phyloP scores from a whole-genome alignment of 2,888 invertebrate genomes.

The Cecidostiba fungosa region DNA sequence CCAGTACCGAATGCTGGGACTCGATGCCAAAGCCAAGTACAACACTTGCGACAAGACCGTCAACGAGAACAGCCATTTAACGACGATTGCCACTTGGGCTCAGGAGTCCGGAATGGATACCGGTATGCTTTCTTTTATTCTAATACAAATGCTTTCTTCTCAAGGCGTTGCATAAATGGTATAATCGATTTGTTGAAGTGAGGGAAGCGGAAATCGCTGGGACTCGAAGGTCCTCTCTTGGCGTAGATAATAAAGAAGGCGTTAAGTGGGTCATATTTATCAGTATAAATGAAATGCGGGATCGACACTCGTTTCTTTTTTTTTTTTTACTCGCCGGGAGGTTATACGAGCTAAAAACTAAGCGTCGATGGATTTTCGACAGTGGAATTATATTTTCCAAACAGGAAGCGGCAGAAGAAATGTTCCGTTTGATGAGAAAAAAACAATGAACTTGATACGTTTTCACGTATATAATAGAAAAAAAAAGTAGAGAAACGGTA shows the following conservation, averaged over 20 bases:
- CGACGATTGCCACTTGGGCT: conserved; percentile 83
- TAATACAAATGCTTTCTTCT: too few species aligned
- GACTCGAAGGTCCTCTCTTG: background rate
- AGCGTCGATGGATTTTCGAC: background rate
- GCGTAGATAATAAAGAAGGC: background rate
- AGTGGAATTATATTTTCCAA: background rate
- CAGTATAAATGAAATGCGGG: background rate
- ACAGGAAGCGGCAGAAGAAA: conserved; percentile 27
- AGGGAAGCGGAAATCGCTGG: background rate
- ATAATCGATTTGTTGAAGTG: too few species aligned
- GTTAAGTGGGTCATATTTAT: background rate
- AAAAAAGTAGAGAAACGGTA: conserved; percentile 13
- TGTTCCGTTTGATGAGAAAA: conserved; percentile 3
- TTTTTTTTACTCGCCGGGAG: background rate
- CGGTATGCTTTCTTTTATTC: conserved; percentile 73
- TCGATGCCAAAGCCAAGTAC: conserved; percentile 79
- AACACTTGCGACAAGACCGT: conserved; percentile 78
- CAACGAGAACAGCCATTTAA: conserved; percentile 76
- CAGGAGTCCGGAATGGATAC: conserved; percentile 83
- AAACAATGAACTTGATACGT: conserved; percentile 25
- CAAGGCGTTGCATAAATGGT: too few species aligned
- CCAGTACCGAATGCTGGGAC: conserved; percentile 82
- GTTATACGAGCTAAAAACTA: background rate
- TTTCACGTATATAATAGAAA: background rate
- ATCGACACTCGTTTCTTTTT: background rate